Conservation (phyloP, 1,140 invertebrate genomes). For the Hypsibius dujardini region DNA sequence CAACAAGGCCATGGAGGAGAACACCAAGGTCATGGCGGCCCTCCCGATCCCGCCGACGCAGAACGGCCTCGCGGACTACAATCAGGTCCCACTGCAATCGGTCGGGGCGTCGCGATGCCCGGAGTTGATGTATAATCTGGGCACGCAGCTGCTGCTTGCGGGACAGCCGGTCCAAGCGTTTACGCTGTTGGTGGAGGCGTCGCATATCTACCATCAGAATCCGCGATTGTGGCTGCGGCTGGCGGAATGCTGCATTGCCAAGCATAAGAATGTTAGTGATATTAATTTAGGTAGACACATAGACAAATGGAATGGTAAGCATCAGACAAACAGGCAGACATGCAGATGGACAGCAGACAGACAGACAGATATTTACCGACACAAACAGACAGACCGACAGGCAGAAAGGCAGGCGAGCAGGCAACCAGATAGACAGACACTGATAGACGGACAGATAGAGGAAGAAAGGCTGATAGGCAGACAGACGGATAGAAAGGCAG, state of each 20-base stretch:
- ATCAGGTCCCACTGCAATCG: slow-evolving; percentile 37
- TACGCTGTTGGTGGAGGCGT: slow-evolving; percentile 69
- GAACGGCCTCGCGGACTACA: neutral
- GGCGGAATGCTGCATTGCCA: slow-evolving; percentile 54
- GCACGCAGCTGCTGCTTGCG: slow-evolving; percentile 61
- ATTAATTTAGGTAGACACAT: slow-evolving; percentile 53
- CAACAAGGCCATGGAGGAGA: slow-evolving; percentile 60
- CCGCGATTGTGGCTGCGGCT: slow-evolving; percentile 73
- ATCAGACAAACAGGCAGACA: no score
- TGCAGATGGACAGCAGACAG: no score
- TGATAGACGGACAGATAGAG: no score
- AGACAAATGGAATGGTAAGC: slow-evolving; percentile 41
- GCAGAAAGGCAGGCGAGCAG: no score
- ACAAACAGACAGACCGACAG: no score
- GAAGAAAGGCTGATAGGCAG: no score
- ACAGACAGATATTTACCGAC: no score
- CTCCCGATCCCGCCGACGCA: slow-evolving; percentile 22
- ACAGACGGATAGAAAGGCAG: slow-evolving; percentile 21
- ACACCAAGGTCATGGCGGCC: slow-evolving; percentile 43
- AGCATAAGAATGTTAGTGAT: slow-evolving; percentile 29
- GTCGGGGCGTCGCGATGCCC: slow-evolving; percentile 45
- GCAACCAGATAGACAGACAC: no score
- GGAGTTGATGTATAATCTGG: slow-evolving; percentile 76
- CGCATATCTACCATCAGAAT: slow-evolving; percentile 66
- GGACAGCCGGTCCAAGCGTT: slow-evolving; percentile 63